Evolutionary conservation across 2,113 vertebrate species (phyloP), one percentile per base, ranked within the genome.

Genomic region (Galbula dea): DNA sequence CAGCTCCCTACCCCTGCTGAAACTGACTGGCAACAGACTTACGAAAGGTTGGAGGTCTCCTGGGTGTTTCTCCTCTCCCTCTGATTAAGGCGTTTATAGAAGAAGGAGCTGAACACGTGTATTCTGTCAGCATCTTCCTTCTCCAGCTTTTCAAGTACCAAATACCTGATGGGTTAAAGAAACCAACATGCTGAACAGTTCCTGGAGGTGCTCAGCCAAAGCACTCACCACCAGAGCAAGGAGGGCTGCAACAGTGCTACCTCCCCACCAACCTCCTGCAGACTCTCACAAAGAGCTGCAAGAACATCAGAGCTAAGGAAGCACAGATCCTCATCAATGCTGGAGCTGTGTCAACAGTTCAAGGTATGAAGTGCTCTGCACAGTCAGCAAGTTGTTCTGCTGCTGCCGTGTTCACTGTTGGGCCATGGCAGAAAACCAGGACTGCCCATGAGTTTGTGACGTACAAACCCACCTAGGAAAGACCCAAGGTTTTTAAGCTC

Each of bases 51-150:
- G 54, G 98, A 96, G 22, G 98, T 97, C 94, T 99, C 99, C 8
- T 98, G 96, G 17, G 97, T 95, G 69, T 91, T 98, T 94, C 99
- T 97, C 72, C 98, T 98, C 89, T 99, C 99, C 89, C 99, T 98
- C 95, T 99, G 99, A 98, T 99, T 99, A 96, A 99, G 98, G 65
- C 99, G 97, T 97, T 99, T 99, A 94, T 99, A 99, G 86, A 99
- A 99, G 96, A 99, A 99, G 18, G 99, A 99, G 97, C 99, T 99
- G 96, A 99, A 99, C 49, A 99, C 97, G 65, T 99, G 99, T 97
- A 99, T 99, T 88, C 98, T 98, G 37, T 98, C 98, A 67, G 99
- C 98, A 48, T 99, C 98, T 92, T 99, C 99, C 83, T 99, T 99
- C 97, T 98, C 98, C 89, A 99, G 96, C 88, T 98, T 99, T 97